These are phyloP conservation scores for Dromius quadrimaculatus DNA, from an alignment of 2,888 invertebrate genomes.

Conservation along the genomic window DNA sequence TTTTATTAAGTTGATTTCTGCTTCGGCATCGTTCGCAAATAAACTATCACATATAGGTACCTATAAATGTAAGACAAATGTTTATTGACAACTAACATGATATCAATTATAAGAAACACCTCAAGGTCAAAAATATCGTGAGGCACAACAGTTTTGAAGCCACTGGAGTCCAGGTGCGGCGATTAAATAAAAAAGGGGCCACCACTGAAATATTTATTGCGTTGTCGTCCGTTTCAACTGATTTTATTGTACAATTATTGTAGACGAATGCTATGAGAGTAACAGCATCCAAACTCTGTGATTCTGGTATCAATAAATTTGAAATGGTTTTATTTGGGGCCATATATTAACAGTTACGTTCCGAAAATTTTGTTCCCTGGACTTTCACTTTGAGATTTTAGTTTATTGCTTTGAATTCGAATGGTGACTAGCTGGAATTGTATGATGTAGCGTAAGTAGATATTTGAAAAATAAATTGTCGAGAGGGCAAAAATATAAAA, in stretches of 20 bases:
- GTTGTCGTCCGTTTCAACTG: conserved; percentile 16
- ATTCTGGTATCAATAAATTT: conserved; percentile 31
- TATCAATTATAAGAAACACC: conserved; percentile 23
- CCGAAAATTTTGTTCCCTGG: neutral
- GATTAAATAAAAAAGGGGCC: conserved; percentile 17
- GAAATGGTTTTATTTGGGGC: conserved; percentile 40
- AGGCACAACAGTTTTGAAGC: conserved; percentile 25
- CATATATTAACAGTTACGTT: conserved; percentile 37
- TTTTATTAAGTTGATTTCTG: conserved; percentile 20
- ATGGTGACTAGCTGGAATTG: no score
- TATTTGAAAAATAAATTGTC: no score
- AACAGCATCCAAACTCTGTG: conserved; percentile 14
- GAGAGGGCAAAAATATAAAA: no score
- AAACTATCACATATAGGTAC: conserved; percentile 15
- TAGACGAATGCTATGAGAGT: conserved; percentile 16
- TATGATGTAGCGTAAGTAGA: no score
- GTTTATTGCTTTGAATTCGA: conserved; percentile 10
- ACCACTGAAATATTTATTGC: conserved; percentile 38
- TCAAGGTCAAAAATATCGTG: conserved; percentile 26
- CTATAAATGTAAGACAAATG: conserved; percentile 35
- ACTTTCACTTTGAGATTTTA: conserved; percentile 37
- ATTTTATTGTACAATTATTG: conserved; percentile 40
- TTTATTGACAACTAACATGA: conserved; percentile 46
- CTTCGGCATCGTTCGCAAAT: neutral
- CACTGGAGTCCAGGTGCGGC: conserved; percentile 20